These are phyloP conservation scores for Yponomeuta evonymella DNA, from an alignment of 2,888 invertebrate genomes.

Conservation along the genomic window DNA sequence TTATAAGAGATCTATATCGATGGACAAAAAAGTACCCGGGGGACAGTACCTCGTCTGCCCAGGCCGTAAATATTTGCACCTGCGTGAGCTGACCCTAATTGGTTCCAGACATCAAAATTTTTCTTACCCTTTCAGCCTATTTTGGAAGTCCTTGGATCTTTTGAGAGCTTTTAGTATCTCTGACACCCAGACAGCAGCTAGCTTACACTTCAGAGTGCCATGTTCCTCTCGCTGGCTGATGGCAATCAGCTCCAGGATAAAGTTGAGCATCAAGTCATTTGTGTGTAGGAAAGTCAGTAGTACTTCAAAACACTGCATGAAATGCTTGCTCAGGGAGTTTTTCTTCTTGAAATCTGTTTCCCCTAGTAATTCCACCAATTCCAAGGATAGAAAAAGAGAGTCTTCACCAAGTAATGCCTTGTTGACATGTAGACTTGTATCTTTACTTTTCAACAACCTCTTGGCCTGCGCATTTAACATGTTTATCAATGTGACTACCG, in stretches of 20 bases:
- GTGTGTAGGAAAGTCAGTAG: constrained; percentile 69
- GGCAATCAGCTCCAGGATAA: constrained; percentile 61
- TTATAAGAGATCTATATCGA: no score
- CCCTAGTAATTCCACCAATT: constrained; percentile 44
- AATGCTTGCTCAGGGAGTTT: constrained; percentile 38
- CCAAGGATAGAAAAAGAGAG: constrained; percentile 52
- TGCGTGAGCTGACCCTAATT: no score
- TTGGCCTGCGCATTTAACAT: constrained; percentile 41
- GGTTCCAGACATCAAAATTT: not conserved
- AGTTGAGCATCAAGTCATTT: constrained; percentile 62
- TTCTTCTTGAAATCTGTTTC: constrained; percentile 34
- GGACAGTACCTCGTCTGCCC: no score
- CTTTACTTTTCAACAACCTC: constrained; percentile 40
- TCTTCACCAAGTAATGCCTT: constrained; percentile 49
- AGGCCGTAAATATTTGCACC: no score
- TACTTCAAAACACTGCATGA: constrained; percentile 71
- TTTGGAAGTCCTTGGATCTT: constrained; percentile 50
- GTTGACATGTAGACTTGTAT: constrained; percentile 34
- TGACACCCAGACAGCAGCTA: constrained; percentile 74
- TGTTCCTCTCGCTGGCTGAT: constrained; percentile 47
- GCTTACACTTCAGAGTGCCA: constrained; percentile 39
- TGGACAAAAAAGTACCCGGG: no score
- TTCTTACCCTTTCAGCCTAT: constrained; percentile 44
- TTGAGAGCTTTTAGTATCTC: constrained; percentile 61
- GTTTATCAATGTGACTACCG: constrained; percentile 43